A percentile compares a stretch with the other conserved stretches of the same genome.
These are phyloP conservation scores for Polydrusus pterygomalis DNA, from an alignment of 2,888 invertebrate genomes.

Conservation along the genomic window DNA sequence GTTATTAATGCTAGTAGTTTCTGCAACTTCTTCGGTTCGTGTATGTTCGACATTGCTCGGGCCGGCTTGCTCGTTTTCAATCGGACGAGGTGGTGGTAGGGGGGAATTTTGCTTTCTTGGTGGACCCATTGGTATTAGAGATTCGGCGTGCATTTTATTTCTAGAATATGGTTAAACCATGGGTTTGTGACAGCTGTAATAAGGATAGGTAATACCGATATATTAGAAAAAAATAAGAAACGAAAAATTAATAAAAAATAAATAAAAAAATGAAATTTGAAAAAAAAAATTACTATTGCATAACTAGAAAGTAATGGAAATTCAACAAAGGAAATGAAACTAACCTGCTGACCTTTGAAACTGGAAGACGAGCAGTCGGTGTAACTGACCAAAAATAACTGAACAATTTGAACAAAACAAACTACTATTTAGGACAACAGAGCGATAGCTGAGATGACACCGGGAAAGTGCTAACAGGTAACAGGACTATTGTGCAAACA, in stretches of 20 bases:
- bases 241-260: too few species aligned
- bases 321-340: neutral
- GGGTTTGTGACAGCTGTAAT: too few species aligned
- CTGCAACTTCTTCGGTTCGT: conserved; percentile 3
- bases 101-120: conserved; percentile 55
- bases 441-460: neutral
- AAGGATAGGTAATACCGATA: too few species aligned
- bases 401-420: conserved; percentile 51
- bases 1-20: neutral
- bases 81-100: conserved; percentile 57
- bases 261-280: too few species aligned
- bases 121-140: conserved; percentile 63
- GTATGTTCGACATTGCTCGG: conserved; percentile 29
- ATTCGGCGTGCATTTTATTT: conserved; percentile 55
- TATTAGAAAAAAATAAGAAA: too few species aligned
- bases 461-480: neutral
- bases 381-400: conserved; percentile 46
- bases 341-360: conserved; percentile 16
- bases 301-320: neutral
- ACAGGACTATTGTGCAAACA: neutral
- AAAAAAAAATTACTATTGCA: neutral
- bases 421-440: conserved; percentile 34
- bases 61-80: conserved; percentile 45
- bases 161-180: neutral
- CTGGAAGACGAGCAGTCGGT: conserved; percentile 27